Evolutionary conservation across 2,888 invertebrate genomes (phyloP).

Genomic region (Erannis defoliaria): DNA sequence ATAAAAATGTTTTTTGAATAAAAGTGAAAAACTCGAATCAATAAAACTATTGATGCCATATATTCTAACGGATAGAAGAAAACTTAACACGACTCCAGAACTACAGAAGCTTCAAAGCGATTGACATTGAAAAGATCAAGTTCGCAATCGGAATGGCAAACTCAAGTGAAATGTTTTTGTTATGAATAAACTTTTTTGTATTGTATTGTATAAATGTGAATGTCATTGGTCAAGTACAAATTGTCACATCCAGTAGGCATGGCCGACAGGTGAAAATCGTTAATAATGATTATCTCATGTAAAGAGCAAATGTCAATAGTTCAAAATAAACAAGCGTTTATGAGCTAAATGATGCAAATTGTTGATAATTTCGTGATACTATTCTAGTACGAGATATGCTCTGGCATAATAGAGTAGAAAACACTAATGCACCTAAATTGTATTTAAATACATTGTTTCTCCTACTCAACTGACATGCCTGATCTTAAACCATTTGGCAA

Average conservation of each 20-base stretch:
- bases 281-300: constrained; percentile 17
- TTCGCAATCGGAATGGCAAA: not conserved
- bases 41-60: not conserved
- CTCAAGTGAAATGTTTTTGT: constrained; percentile 26
- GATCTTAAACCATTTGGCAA: too few species aligned
- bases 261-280: constrained; percentile 35
- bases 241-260: constrained; percentile 27
- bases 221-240: constrained; percentile 25
- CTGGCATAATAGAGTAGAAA: constrained; percentile 22
- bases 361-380: constrained; percentile 4
- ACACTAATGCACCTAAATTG: too few species aligned
- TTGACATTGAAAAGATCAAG: constrained; percentile 1
- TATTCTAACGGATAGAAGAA: not conserved
- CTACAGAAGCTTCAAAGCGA: too few species aligned
- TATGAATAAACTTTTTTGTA: too few species aligned
- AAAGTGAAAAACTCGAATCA: not conserved
- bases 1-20: too few species aligned
- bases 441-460: too few species aligned
- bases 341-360: constrained; percentile 19
- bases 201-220: constrained; percentile 38
- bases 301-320: constrained; percentile 17
- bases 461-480: too few species aligned
- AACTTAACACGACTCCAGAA: constrained; percentile 7
- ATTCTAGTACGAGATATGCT: not conserved
- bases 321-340: constrained; percentile 23